Conservation (phyloP, 1,140 invertebrate genomes). For the Gonioctena quinquepunctata region DNA sequence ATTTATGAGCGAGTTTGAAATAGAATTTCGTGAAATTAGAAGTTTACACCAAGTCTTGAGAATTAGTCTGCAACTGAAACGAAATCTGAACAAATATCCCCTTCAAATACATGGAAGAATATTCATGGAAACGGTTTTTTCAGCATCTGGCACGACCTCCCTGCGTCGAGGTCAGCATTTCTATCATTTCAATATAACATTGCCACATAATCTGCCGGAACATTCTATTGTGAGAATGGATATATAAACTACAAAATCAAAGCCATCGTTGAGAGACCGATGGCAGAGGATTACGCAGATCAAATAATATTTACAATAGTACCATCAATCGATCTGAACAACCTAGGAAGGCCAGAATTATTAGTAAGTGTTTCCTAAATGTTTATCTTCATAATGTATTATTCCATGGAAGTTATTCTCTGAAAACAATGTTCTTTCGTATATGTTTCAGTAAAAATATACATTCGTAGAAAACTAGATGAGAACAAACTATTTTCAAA, state of each 20-base stretch:
- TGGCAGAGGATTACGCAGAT: constrained; percentile 39
- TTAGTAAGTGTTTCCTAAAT: constrained; percentile 31
- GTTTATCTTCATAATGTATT: too few species aligned
- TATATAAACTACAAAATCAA: constrained; percentile 31
- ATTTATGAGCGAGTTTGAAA: too few species aligned
- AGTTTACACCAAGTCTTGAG: too few species aligned
- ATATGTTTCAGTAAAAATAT: too few species aligned
- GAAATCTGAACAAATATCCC: too few species aligned
- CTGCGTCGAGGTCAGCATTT: constrained; percentile 34
- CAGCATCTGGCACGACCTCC: constrained; percentile 28
- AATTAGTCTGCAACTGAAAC: too few species aligned
- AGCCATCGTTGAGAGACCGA: constrained; percentile 36
- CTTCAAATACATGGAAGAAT: too few species aligned
- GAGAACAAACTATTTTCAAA: too few species aligned
- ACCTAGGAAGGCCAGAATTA: constrained; percentile 25
- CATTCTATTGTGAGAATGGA: constrained; percentile 33
- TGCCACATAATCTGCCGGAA: constrained; percentile 34
- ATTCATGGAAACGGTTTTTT: constrained; percentile 21
- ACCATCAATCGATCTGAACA: constrained; percentile 35
- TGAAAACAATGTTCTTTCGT: too few species aligned
- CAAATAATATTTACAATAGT: constrained; percentile 28
- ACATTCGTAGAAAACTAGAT: too few species aligned
- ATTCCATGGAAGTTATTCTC: too few species aligned
- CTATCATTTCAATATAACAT: constrained; percentile 33
- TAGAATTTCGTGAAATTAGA: too few species aligned